Evolutionary conservation across 2,888 invertebrate species (phyloP), one percentile per base, ranked within the genome.

Genomic region (Drosophila sordidula): DNA sequence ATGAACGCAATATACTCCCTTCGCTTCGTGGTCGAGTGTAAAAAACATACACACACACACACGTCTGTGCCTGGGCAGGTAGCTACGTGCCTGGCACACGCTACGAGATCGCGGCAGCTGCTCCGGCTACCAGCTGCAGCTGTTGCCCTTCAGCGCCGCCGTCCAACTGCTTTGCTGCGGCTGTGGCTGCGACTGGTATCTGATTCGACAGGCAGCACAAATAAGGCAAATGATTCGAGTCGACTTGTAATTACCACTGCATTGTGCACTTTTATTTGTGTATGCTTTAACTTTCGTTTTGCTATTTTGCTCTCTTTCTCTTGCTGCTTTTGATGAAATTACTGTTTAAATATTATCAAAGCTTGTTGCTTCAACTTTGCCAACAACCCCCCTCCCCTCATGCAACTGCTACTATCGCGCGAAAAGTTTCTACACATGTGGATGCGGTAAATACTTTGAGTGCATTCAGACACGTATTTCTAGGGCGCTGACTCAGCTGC

Each of bases 171-270:
- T 18, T 44, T 44, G 54, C 11, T 12, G 50, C 34, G 45, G 36
- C 26, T 8, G 14, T 42, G 14, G 14, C 54, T 29, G 50, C 16
- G 34, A 26, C 11, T 51, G 41, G 29, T 77, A 77, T 69, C 75
- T 56, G 70, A 52, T 66, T 70, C 76, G 78, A 66, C 78, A 57
- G 74, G 45, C 70, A 52, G 41, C 42, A 45, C 52, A 71, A 68
- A 70, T 66, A 70, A 62, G 56, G 63, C 26, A 46, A 56, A 62
- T 70, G 50, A 75, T 47, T 69, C 61, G 68, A 65, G 75, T 56
- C 69, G 65, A 68, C 51, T 59, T 84, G 87, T 84, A 84, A 84
- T 84, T 84, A 84, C 85, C 76, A 82, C 87, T 87, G 84, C 84
- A 87, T 72, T 80, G 85, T 80, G 69, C 49, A 80, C 70, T 70